Evolutionary conservation across 2,888 invertebrate genomes (phyloP), one percentile per base, ranked within the genome.

Genomic region (Melolontha melolontha): DNA sequence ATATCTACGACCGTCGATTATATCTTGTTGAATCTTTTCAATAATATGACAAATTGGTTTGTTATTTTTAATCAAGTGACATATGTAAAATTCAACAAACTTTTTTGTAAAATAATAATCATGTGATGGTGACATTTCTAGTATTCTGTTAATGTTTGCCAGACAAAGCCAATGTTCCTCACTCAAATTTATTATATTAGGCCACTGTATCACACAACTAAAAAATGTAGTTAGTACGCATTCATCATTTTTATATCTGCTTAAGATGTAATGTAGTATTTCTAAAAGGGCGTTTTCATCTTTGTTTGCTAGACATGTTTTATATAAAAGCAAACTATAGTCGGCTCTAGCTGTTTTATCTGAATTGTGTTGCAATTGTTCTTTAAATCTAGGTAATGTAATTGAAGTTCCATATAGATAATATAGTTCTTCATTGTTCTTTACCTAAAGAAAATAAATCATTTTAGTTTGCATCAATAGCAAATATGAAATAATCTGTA

Each of bases 181-280:
- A 16, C 8, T 62, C 4, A 49, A 47, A 39, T 47, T 11, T 11
- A 2, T 47, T 34, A 16, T 5, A 1, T 16, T 11, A 11, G 10
- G 10, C 27, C 17, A 29, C 10, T 34, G 4, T 1, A 34, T 5
- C n/a, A 52, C 2, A 1, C 14, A 14, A 1, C 34, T 10, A 16
- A 14, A 34, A 64, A 68, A 22, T 5, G 17, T 14, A 1, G n/a
- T 11, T 10, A 64, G 14, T 6, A 55, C 16, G 27, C n/a, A 22
- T 14, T n/a, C 27, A 11, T 68, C 67, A 27, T 68, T 68, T 29
- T 49, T 68, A 47, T 64, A 54, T 16, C 55, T 6, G 11, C 14
- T 40, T 14, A 10, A 42, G 5, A 68, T 5, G 40, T 54, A 64
- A n/a, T 34, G 11, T 4, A 64, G 40, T 1, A 64, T 40, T 10